phyloP scores from a whole-genome alignment of 2,888 invertebrate genomes.

The Micropterix aruncella region DNA sequence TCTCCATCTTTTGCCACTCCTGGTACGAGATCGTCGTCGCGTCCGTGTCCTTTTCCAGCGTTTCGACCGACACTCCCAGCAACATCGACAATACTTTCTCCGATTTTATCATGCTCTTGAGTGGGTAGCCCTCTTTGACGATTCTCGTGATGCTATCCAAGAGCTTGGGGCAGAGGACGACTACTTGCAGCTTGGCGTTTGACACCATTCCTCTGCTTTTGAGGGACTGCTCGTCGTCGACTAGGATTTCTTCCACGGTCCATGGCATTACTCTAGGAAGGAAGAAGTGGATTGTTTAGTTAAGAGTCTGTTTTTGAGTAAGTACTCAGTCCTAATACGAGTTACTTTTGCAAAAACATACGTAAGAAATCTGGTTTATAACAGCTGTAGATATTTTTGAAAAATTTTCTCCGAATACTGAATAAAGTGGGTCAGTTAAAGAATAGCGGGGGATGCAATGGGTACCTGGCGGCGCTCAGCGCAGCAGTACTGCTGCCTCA shows the following conservation, averaged over 20 bases:
- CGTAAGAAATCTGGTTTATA: no score
- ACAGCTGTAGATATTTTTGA: no score
- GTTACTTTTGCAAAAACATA: no score
- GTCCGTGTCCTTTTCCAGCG: conserved; percentile 53
- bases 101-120: conserved; percentile 46
- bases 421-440: no score
- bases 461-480: no score
- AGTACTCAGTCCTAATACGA: no score
- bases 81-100: conserved; percentile 70
- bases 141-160: conserved; percentile 43
- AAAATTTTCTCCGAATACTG: no score
- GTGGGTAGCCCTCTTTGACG: conserved; percentile 32
- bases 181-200: conserved; percentile 61
- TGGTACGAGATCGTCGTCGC: conserved; percentile 55
- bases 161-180: conserved; percentile 66
- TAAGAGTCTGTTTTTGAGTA: no score
- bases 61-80: conserved; percentile 61
- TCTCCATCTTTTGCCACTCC: conserved; percentile 68
- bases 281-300: no score
- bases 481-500: no score
- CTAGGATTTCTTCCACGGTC: conserved; percentile 54
- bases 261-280: conserved; percentile 55
- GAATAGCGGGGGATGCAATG: no score
- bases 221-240: conserved; percentile 34
- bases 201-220: conserved; percentile 39